Percentiles rank a stretch among this genome's conserved stretches.
Evolutionary conservation across 2,888 invertebrate genomes (phyloP).

Genomic region (Chrysolina americana): DNA sequence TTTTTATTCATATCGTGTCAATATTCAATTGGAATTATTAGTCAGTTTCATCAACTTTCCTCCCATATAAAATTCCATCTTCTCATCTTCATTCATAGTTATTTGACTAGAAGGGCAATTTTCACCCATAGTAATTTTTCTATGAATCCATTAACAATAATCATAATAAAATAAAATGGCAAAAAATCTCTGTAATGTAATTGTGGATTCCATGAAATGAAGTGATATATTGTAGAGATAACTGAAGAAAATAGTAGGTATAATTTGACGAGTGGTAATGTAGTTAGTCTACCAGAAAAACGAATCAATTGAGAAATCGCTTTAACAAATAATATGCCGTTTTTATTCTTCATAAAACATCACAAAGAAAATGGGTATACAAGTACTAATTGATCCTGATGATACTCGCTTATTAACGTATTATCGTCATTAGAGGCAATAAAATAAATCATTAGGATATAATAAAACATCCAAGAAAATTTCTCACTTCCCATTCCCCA

Average conservation of each 20-base stretch:
- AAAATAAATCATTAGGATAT: slow-evolving; percentile 37
- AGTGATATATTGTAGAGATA: not conserved
- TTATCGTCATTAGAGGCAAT: slow-evolving; percentile 51
- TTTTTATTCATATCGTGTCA: too few relatives aligned
- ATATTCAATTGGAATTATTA: too few relatives aligned
- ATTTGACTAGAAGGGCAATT: too few relatives aligned
- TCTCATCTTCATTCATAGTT: too few relatives aligned
- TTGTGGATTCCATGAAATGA: not conserved
- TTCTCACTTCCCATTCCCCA: slow-evolving; percentile 37
- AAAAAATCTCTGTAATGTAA: not conserved
- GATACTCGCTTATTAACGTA: slow-evolving; percentile 44
- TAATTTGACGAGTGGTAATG: not conserved
- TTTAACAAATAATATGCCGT: slow-evolving; percentile 20
- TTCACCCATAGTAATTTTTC: not conserved
- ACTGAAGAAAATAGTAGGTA: not conserved
- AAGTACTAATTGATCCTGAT: slow-evolving; percentile 22
- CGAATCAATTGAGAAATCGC: slow-evolving; percentile 3
- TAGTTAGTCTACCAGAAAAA: not conserved
- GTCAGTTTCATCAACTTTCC: too few relatives aligned
- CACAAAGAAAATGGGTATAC: slow-evolving; percentile 27
- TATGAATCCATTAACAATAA: not conserved
- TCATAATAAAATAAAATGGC: not conserved
- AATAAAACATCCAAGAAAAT: slow-evolving; percentile 37
- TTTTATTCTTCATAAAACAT: slow-evolving; percentile 7
- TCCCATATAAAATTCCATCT: too few relatives aligned